A percentile compares a stretch with the other conserved stretches of the same genome.
These are phyloP conservation scores for Thera britannica DNA, from an alignment of 2,888 invertebrate genomes.

Conservation along the genomic window DNA sequence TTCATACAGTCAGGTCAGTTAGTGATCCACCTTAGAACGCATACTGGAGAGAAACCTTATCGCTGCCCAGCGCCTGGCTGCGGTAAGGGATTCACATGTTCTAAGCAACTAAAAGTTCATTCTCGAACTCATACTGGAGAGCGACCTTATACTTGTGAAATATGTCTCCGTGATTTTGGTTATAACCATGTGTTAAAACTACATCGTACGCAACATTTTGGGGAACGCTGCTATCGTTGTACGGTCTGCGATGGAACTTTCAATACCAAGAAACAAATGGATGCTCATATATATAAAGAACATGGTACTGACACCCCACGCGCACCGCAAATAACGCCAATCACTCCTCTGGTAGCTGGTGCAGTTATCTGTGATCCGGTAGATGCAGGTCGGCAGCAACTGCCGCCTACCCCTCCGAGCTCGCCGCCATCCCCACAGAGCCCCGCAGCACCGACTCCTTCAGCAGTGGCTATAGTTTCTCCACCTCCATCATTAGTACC, in stretches of 20 bases:
- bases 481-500: slow-evolving; percentile 66
- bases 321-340: slow-evolving; percentile 60
- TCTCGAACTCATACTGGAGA: slow-evolving; percentile 96
- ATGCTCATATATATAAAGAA: slow-evolving; percentile 89
- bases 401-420: slow-evolving; percentile 85
- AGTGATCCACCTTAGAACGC: slow-evolving; percentile 95
- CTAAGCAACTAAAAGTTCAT: slow-evolving; percentile 96
- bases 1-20: slow-evolving; percentile 96
- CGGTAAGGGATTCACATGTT: slow-evolving; percentile 96
- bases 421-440: slow-evolving; percentile 81
- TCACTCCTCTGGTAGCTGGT: slow-evolving; percentile 62
- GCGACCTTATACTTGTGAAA: slow-evolving; percentile 95
- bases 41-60: slow-evolving; percentile 95
- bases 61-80: slow-evolving; percentile 92
- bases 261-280: slow-evolving; percentile 95
- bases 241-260: slow-evolving; percentile 96
- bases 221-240: slow-evolving; percentile 96
- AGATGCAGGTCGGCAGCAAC: slow-evolving; percentile 77
- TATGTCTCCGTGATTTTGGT: slow-evolving; percentile 95
- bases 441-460: slow-evolving; percentile 65
- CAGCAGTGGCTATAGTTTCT: slow-evolving; percentile 41
- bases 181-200: slow-evolving; percentile 96
- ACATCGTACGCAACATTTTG: slow-evolving; percentile 95
- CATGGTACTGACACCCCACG: slow-evolving; percentile 83
- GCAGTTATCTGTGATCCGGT: slow-evolving; percentile 77